Conservation (phyloP, 2,113 vertebrate species). For the Poecile atricapillus region DNA sequence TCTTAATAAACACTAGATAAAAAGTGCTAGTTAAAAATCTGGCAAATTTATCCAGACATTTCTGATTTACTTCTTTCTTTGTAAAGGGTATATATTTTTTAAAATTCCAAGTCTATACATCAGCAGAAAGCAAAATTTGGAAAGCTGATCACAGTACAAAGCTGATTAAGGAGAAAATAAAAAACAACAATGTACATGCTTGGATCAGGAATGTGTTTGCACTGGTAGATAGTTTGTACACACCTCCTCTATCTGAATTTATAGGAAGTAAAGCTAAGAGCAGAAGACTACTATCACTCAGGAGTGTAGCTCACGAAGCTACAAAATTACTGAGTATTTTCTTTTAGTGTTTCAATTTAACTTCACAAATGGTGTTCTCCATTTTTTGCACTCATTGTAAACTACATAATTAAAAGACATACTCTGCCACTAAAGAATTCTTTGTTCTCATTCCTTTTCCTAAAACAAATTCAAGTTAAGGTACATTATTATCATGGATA, state of each 20-base stretch:
- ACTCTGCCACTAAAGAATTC: neutral
- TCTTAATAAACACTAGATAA: neutral
- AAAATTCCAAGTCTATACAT: neutral
- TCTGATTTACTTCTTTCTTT: neutral
- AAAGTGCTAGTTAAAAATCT: neutral
- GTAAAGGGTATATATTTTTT: neutral
- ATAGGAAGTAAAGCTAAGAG: neutral
- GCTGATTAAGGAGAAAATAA: neutral
- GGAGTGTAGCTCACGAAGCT: neutral
- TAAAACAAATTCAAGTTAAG: conserved; percentile 16
- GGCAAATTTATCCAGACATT: neutral
- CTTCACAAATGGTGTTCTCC: neutral
- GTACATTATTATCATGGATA: neutral
- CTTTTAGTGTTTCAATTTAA: neutral
- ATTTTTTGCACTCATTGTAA: neutral
- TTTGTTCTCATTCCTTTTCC: neutral
- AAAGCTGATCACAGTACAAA: neutral
- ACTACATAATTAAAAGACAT: neutral
- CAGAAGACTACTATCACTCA: neutral
- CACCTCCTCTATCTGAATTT: neutral
- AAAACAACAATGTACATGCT: neutral
- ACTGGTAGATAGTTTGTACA: neutral
- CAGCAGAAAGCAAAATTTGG: neutral
- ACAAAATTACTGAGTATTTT: neutral
- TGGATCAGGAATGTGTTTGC: neutral